Percentiles rank a stretch among this genome's conserved stretches.
phyloP scores from a whole-genome alignment of 2,888 invertebrate genomes.

The Ditylenchus weischeri region DNA sequence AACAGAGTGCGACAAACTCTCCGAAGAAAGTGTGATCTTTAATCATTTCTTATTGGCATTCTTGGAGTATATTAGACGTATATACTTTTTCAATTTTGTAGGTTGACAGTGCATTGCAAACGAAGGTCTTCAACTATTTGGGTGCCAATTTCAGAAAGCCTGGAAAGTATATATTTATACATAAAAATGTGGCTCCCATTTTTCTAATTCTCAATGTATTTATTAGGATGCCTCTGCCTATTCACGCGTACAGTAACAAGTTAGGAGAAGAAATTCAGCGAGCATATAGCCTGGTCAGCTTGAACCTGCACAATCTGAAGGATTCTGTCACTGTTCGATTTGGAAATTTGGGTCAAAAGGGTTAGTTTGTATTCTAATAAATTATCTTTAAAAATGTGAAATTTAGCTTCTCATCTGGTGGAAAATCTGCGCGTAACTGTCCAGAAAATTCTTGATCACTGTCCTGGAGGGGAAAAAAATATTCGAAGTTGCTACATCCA shows the following conservation, averaged over 20 bases:
- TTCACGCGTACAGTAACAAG: constrained; percentile 5
- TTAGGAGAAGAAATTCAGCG: constrained; percentile 15
- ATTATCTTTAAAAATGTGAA: constrained; percentile 27
- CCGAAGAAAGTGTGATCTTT: too few relatives aligned
- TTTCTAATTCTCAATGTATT: too few relatives aligned
- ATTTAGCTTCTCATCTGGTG: constrained; percentile 37
- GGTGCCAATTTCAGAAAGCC: constrained; percentile 17
- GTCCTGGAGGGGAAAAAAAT: constrained; percentile 51
- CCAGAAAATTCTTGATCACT: constrained; percentile 32
- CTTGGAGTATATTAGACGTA: too few relatives aligned
- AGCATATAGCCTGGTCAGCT: constrained; percentile 15
- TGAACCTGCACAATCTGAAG: constrained; percentile 14
- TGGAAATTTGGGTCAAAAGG: constrained; percentile 28
- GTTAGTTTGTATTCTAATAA: constrained; percentile 22
- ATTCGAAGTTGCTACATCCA: constrained; percentile 42
- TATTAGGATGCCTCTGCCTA: constrained; percentile 17
- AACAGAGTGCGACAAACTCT: too few relatives aligned
- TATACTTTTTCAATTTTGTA: neutral
- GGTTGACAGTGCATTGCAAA: constrained; percentile 15
- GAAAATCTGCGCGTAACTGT: constrained; percentile 41
- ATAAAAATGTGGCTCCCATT: neutral
- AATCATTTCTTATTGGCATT: too few relatives aligned
- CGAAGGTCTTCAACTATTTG: constrained; percentile 7
- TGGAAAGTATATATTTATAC: constrained; percentile 1
- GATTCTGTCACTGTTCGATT: constrained; percentile 22